Evolutionary conservation across 2,113 vertebrate species (phyloP).

Genomic region (Lepisosteus osseus): DNA sequence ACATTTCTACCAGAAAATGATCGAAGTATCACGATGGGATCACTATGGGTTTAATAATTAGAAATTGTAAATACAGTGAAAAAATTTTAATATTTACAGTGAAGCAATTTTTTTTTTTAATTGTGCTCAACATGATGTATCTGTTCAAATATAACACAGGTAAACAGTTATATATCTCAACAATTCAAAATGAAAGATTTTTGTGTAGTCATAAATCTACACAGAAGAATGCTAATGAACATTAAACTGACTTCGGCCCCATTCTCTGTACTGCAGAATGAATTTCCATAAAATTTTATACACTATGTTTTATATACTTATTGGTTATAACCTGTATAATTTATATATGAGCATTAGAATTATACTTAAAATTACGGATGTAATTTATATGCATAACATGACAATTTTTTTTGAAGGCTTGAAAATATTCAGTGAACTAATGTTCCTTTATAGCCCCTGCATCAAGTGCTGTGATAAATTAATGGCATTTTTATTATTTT

Average conservation of each 20-base stretch:
- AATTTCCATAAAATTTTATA: constrained; percentile 98
- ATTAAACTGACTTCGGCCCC: constrained; percentile 34
- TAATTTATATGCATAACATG: constrained; percentile 85
- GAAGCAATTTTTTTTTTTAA: too few species aligned
- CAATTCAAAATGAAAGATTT: not conserved
- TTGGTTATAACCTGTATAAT: constrained; percentile 92
- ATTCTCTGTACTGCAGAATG: constrained; percentile 75
- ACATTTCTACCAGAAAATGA: too few species aligned
- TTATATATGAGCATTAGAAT: constrained; percentile 85
- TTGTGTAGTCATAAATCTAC: not conserved
- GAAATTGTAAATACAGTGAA: too few species aligned
- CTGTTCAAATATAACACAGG: too few species aligned
- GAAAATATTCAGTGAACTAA: constrained; percentile 94
- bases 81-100: too few species aligned
- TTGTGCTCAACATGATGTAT: too few species aligned
- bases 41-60: too few species aligned
- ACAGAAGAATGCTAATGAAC: constrained; percentile 47
- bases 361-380: constrained; percentile 82
- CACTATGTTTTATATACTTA: constrained; percentile 98
- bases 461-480: constrained; percentile 96
- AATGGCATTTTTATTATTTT: constrained; percentile 99
- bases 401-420: constrained; percentile 88
- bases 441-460: constrained; percentile 88
- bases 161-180: not conserved
- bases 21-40: too few species aligned